phyloP scores from a whole-genome alignment of 2,888 invertebrate genomes.

The Smittia sp. region DNA sequence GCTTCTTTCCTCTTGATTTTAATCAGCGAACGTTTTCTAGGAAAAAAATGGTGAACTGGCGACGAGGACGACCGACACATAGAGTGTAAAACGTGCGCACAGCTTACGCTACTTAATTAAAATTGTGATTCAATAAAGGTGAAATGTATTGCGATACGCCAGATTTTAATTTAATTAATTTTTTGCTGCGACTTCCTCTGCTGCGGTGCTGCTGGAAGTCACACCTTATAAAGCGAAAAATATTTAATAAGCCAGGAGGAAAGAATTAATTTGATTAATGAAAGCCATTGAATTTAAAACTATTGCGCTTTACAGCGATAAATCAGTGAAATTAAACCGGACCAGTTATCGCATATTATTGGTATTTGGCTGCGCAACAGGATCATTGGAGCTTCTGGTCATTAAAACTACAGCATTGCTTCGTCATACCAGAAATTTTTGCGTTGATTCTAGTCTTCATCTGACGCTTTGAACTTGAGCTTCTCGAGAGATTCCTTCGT shows the following conservation, averaged over 20 bases:
- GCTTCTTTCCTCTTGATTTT: no score
- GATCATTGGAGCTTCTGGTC: no score
- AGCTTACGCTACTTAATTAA: constrained; percentile 20
- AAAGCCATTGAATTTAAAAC: constrained; percentile 6
- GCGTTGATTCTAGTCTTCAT: no score
- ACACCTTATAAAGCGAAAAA: constrained; percentile 27
- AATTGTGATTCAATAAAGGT: constrained; percentile 3
- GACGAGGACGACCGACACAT: not conserved
- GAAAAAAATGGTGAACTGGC: not conserved
- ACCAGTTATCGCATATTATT: no score
- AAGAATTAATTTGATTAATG: constrained; percentile 30
- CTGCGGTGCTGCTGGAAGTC: not conserved
- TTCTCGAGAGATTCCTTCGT: no score
- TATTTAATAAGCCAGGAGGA: not conserved
- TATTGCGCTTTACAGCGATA: not conserved
- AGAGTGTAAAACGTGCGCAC: not conserved
- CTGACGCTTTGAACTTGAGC: no score
- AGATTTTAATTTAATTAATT: constrained; percentile 17
- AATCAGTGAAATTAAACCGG: not conserved
- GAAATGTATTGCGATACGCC: constrained; percentile 16
- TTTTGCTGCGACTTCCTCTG: not conserved
- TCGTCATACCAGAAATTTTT: no score
- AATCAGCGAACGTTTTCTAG: not conserved
- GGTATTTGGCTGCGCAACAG: no score
- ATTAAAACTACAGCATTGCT: no score